Base-by-base conservation (phyloP, 2,888 invertebrate genomes). In the Philonicus albiceps region DNA sequence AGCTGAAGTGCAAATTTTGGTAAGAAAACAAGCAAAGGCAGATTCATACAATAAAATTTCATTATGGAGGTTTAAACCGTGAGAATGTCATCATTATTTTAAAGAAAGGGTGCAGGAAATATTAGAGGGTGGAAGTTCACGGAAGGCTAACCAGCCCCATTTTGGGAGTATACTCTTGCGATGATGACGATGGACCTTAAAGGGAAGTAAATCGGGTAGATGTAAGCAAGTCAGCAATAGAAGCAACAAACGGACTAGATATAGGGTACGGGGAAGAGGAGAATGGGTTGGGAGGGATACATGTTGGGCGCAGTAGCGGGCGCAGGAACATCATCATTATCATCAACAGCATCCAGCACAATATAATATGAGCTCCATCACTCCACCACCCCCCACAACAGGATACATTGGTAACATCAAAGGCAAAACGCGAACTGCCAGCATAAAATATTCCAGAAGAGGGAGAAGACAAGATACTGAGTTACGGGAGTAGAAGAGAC, bases 11-110 rank as follows among this genome's bases (percentile, higher is more conserved):
- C 5, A 30, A 31, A 31, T 31, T 73, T 73, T 0, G 43, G 37
- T 37, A 55, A 31, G 64, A 34, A 31, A n/a, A n/a, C 31, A 30
- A 64, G 37, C 30, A 49, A 31, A 49, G 34, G 74, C 22, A 86
- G 27, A 76, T 76, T 76, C 86, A 86, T 49, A 19, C 53, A 86
- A 86, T 86, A 30, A 76, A 75, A 86, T 76, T 37, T n/a, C 75
- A 86, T 55, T 53, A 86, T 76, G 55, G 55, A n/a, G 40, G 16
- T 76, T 55, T 11, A 76, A 76, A 2, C 73, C 34, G 75, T 19
- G 53, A 75, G 85, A 75, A 85, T 85, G 85, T 84, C 40, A 73
- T 43, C 27, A 64, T 64, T 64, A 27, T 73, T 84, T 84, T 40
- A 27, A 34, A 19, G 37, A 37, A n/a, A 16, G 37, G 64, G 8